A percentile compares a stretch with the other conserved stretches of the same genome.
Conservation (phyloP, 2,113 vertebrate species). For the Syngnathus floridae region DNA sequence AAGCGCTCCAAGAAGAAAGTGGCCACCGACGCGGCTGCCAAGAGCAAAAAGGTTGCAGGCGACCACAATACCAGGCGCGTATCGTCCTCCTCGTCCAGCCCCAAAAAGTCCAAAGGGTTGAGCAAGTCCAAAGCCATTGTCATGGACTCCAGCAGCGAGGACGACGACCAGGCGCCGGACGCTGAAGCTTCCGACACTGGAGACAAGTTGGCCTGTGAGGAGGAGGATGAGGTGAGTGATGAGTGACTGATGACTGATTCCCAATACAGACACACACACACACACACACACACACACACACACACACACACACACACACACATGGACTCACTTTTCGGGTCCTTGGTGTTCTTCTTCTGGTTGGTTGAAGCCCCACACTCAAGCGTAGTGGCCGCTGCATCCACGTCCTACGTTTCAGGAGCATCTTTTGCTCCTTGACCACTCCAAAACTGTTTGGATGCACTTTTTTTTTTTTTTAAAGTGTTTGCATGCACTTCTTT, state of each 20-base stretch:
- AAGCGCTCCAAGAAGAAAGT: conserved; percentile 64
- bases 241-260: background rate
- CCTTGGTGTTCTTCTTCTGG: no score
- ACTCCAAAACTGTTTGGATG: no score
- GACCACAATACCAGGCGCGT: conserved; percentile 70
- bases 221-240: conserved; percentile 66
- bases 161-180: conserved; percentile 74
- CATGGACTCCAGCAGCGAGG: conserved; percentile 91
- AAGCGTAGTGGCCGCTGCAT: no score
- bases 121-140: conserved; percentile 89
- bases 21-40: conserved; percentile 38
- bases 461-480: no score
- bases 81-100: conserved; percentile 62
- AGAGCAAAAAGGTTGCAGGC: conserved; percentile 69
- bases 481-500: background rate
- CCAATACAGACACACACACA: no score
- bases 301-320: no score
- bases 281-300: no score
- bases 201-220: conserved; percentile 47
- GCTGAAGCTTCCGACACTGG: conserved; percentile 26
- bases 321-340: no score
- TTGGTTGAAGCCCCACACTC: no score
- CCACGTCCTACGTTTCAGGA: no score
- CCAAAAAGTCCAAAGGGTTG: conserved; percentile 75
- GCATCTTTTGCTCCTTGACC: no score